phyloP scores from a whole-genome alignment of 2,113 vertebrate species.

The Platycercus adscitus region DNA sequence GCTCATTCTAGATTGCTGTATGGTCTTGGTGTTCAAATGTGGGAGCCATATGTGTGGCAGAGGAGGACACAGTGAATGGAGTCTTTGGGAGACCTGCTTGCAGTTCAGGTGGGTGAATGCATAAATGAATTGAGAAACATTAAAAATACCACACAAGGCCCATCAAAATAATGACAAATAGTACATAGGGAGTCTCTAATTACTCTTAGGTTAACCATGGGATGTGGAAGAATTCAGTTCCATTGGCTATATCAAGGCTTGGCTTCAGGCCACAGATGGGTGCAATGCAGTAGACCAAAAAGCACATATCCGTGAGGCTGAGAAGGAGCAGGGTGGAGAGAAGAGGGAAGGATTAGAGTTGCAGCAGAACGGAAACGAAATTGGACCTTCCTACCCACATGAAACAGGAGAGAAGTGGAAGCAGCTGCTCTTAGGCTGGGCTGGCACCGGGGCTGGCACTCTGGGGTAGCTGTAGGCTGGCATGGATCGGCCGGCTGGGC shows the following conservation, averaged over 20 bases:
- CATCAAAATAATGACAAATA: constrained; percentile 5
- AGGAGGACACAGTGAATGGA: not conserved
- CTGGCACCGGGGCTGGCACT: not conserved
- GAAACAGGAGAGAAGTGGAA: not conserved
- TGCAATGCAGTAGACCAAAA: not conserved
- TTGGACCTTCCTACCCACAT: not conserved
- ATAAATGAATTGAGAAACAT: constrained; percentile 7
- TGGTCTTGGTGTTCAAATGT: not conserved
- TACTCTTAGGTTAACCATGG: constrained; percentile 40
- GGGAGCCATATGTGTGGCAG: not conserved
- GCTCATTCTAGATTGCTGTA: not conserved
- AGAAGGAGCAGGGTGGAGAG: not conserved
- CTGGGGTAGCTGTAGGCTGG: not conserved
- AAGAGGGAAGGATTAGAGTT: not conserved
- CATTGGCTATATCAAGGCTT: not conserved
- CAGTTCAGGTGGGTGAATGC: not conserved
- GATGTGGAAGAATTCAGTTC: not conserved
- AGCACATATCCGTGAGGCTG: not conserved
- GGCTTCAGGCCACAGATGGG: not conserved
- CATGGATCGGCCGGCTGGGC: not conserved
- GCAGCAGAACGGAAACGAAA: not conserved
- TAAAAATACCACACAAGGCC: constrained; percentile 3
- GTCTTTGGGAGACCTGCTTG: not conserved
- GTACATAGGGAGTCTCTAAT: constrained; percentile 37
- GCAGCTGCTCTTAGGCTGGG: constrained; percentile 2